Conservation (phyloP, 2,113 vertebrate species). For the Indicator indicator region DNA sequence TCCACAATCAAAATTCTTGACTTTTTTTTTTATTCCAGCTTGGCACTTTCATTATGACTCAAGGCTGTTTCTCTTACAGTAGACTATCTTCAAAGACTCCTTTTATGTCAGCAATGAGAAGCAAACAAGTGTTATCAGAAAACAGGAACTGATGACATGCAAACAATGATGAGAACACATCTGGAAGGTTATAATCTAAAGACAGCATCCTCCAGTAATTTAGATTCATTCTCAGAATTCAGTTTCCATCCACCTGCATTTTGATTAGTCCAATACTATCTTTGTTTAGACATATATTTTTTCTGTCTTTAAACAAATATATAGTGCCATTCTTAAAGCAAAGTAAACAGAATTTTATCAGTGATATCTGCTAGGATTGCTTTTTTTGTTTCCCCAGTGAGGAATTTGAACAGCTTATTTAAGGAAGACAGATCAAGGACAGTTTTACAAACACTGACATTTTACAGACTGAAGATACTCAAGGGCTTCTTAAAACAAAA, state of each 20-base stretch:
- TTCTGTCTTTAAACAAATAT: not conserved
- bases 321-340: not conserved
- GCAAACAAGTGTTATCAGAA: constrained; percentile 5
- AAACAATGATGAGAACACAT: constrained; percentile 15
- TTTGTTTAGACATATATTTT: not conserved
- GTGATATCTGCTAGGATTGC: not conserved
- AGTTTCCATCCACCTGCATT: not conserved
- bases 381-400: not conserved
- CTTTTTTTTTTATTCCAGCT: not conserved
- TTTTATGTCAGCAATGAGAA: constrained; percentile 1
- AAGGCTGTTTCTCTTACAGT: not conserved
- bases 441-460: constrained; percentile 9
- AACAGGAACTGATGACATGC: constrained; percentile 42
- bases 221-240: not conserved
- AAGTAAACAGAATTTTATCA: constrained; percentile 27
- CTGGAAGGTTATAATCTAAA: not conserved
- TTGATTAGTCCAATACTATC: not conserved
- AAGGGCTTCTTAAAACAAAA: not conserved
- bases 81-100: constrained; percentile 17
- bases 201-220: not conserved
- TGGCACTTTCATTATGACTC: not conserved
- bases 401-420: constrained; percentile 16
- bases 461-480: not conserved
- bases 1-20: not conserved
- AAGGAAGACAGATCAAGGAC: not conserved